A percentile compares a stretch with the other conserved stretches of the same genome.
Evolutionary conservation across 2,113 vertebrate genomes (phyloP).

Genomic region (Phaetusa simplex): DNA sequence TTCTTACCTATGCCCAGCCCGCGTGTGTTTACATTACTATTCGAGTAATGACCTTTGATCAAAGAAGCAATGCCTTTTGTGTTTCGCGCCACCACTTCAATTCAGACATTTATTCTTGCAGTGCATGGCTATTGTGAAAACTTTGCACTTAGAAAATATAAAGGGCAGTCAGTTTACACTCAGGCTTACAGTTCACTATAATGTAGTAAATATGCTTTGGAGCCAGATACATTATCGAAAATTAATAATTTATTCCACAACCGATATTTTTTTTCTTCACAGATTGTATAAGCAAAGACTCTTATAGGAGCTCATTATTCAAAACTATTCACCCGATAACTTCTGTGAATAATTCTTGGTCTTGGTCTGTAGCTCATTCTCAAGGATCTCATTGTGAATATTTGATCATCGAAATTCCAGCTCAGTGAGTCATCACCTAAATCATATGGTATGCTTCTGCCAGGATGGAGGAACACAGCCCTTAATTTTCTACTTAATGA

Average conservation of each 20-base stretch:
- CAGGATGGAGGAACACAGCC: slow-evolving; percentile 18
- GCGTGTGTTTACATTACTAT: not conserved
- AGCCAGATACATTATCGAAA: not conserved
- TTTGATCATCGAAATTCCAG: slow-evolving; percentile 44
- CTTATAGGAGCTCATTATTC: slow-evolving; percentile 2
- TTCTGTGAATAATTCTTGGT: slow-evolving; percentile 53
- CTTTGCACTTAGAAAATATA: slow-evolving; percentile 6
- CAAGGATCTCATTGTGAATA: slow-evolving; percentile 57
- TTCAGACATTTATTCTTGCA: not conserved
- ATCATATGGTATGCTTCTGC: slow-evolving; percentile 39
- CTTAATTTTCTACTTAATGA: slow-evolving; percentile 58
- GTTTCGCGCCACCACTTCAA: not conserved
- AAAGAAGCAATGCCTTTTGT: slow-evolving; percentile 26
- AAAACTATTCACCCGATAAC: slow-evolving; percentile 9
- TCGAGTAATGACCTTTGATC: slow-evolving; percentile 27
- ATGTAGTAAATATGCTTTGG: not conserved
- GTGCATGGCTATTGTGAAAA: not conserved
- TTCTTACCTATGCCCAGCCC: not conserved
- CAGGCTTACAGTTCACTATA: not conserved
- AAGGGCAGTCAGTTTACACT: not conserved
- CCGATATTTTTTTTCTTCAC: not conserved
- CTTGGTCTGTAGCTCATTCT: slow-evolving; percentile 47
- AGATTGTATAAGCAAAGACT: not conserved
- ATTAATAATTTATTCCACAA: not conserved
- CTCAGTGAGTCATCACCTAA: slow-evolving; percentile 60